Evolutionary conservation across 2,113 vertebrate genomes (phyloP).

Genomic region (Serinus canaria): DNA sequence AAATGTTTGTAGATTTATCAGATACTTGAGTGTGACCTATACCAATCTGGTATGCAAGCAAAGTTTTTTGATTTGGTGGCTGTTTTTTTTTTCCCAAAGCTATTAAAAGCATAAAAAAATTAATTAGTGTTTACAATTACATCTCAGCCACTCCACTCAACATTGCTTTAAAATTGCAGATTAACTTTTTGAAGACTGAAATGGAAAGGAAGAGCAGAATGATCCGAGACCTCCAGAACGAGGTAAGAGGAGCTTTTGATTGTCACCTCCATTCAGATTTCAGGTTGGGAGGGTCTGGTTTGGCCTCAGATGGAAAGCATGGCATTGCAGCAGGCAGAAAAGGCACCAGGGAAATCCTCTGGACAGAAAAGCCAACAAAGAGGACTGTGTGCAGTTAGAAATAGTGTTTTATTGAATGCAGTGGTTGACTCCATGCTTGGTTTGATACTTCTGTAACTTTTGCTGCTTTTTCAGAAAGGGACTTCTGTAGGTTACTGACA

Average conservation of each 20-base stretch:
- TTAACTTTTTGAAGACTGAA: slow-evolving; percentile 95
- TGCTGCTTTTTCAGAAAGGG: background rate
- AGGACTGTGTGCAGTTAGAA: background rate
- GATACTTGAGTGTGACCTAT: background rate
- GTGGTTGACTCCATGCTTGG: background rate
- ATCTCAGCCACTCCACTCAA: background rate
- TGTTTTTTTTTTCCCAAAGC: background rate
- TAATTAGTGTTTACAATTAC: background rate
- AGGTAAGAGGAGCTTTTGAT: slow-evolving; percentile 76
- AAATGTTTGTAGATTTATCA: background rate
- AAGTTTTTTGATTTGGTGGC: background rate
- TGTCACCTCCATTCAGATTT: background rate
- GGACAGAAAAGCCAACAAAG: background rate
- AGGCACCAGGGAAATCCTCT: background rate
- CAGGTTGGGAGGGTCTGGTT: background rate
- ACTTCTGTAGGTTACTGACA: background rate
- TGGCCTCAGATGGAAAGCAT: background rate
- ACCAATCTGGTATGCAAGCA: background rate
- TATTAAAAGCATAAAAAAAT: background rate
- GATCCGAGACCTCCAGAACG: slow-evolving; percentile 95
- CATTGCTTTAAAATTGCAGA: slow-evolving; percentile 74
- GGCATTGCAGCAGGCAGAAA: background rate
- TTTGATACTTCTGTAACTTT: background rate
- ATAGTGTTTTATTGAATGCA: background rate
- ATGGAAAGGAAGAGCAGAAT: slow-evolving; percentile 98